Evolutionary conservation across 2,797 vertebrate genomes (phyloP), one percentile per base, ranked within the genome.

Genomic region (Myotis daubentonii): DNA sequence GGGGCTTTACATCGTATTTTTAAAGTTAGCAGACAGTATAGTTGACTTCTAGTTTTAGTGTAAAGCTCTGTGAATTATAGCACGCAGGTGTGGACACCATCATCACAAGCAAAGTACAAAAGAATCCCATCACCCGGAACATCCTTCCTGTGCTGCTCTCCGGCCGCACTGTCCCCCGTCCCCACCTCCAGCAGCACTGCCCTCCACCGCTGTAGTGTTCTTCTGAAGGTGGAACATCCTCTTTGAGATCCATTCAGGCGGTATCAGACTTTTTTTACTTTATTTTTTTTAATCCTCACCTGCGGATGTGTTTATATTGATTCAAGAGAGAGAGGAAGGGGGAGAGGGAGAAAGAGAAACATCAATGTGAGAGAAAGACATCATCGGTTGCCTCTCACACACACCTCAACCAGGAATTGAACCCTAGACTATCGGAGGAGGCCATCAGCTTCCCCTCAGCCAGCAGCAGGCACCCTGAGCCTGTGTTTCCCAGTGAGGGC

Each of bases 361-460:
- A 68, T 68, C 17, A 2, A 68, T 68, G 65, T 33, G n/a, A 68
- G 65, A 68, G 65, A 36, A n/a, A 33, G 10, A 33, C 65, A 66
- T 9, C 16, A 5, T 66, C 15, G 8, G n/a, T 66, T 33, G 65
- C 65, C 65, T 66, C 65, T 33, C 65, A 33, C n/a, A 68, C 62
- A 19, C 8, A 33, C 8, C n/a, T 19, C 60, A 30, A 30, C 28
- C 60, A 30, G 28, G 60, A 62, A 62, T 15, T 30, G 60, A 62
- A 30, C 25, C 12, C 62, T 65, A 17, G 30, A n/a, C 28, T n/a
- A 65, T 30, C 1, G 7, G 30, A 65, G 62, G 62, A 83, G 41
- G 87, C 92, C 90, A 96, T 86, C 78, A 71, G 90, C 55, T 94
- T 89, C 92, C 85, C 88, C 66, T 93, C 71, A 95, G 74, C 79